Conservation (phyloP, 1,140 invertebrate species). For the Ptiloglossa arizonensis region DNA sequence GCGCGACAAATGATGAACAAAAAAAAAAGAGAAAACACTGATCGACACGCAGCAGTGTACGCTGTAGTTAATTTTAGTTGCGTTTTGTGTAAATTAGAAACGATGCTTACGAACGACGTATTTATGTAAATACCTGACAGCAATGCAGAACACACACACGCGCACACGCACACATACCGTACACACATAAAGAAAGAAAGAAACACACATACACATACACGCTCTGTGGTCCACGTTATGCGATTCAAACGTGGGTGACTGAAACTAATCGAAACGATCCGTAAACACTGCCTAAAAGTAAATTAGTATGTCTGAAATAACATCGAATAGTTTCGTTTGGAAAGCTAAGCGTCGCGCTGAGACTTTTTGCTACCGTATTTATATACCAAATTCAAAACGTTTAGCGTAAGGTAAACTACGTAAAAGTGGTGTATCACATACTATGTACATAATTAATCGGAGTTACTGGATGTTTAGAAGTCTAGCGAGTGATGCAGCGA, state of each 20-base stretch:
- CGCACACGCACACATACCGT: background rate
- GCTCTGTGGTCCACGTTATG: conserved; percentile 27
- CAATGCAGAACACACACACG: conserved; percentile 25
- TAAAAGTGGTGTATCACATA: conserved; percentile 57
- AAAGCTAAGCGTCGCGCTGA: conserved; percentile 61
- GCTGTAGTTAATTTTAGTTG: conserved; percentile 52
- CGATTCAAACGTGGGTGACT: conserved; percentile 41
- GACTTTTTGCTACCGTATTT: conserved; percentile 75
- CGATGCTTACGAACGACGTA: conserved; percentile 48
- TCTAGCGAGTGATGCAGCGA: conserved; percentile 61
- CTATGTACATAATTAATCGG: conserved; percentile 73
- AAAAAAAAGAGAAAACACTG: conserved; percentile 13
- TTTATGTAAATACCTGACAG: conserved; percentile 57
- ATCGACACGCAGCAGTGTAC: conserved; percentile 14
- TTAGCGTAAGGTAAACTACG: conserved; percentile 56
- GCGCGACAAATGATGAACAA: conserved; percentile 5
- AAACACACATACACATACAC: background rate
- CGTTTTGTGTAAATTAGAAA: conserved; percentile 56
- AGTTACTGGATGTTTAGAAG: conserved; percentile 73
- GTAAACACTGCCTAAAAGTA: conserved; percentile 69
- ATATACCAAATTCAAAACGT: conserved; percentile 72
- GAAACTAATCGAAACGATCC: conserved; percentile 61
- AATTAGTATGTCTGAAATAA: conserved; percentile 62
- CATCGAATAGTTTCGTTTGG: conserved; percentile 70
- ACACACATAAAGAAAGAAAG: background rate